Percentiles rank a stretch among this genome's conserved stretches.
phyloP scores from a whole-genome alignment of 1,140 invertebrate genomes.

The Drosophila pruinosa region DNA sequence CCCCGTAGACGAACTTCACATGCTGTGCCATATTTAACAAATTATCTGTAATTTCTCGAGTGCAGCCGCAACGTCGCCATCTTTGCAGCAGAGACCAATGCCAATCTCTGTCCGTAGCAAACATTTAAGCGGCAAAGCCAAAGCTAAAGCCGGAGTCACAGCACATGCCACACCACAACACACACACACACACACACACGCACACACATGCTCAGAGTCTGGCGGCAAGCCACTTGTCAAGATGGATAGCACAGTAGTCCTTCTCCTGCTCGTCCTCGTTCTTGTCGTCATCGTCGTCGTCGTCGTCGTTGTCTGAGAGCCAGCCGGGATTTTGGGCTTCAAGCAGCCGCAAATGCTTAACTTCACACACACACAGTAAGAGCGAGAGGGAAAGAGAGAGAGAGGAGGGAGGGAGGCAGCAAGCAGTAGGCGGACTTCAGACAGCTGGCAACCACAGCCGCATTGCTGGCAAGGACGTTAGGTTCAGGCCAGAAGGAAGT shows the following conservation, averaged over 20 bases:
- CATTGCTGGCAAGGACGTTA: conserved; percentile 69
- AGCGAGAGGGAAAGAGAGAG: conserved; percentile 2
- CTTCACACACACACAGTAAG: conserved; percentile 64
- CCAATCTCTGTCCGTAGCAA: conserved; percentile 40
- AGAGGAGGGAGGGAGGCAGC: conserved; percentile 20
- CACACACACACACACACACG: conserved; percentile 15
- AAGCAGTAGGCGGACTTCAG: conserved; percentile 23
- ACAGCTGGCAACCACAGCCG: conserved; percentile 69
- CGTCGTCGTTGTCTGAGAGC: conserved; percentile 41
- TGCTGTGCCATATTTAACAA: conserved; percentile 78
- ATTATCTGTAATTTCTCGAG: conserved; percentile 82
- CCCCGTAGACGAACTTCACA: not conserved
- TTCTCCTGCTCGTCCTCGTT: conserved; percentile 11
- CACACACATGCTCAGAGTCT: conserved; percentile 1
- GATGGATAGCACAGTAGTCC: conserved; percentile 70
- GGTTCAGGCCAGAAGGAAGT: conserved; percentile 66
- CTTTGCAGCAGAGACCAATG: conserved; percentile 28
- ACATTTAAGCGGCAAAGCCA: conserved; percentile 40
- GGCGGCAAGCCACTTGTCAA: conserved; percentile 77
- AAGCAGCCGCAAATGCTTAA: conserved; percentile 80
- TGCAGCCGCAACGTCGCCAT: conserved; percentile 46
- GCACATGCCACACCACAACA: conserved; percentile 1
- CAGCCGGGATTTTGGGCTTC: conserved; percentile 71
- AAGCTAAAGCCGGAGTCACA: conserved; percentile 19
- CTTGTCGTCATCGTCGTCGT: conserved; percentile 2